Percentiles rank a stretch among this genome's conserved stretches.
phyloP scores from a whole-genome alignment of 2,888 invertebrate species.

The Pollenia griseotomentosa region DNA sequence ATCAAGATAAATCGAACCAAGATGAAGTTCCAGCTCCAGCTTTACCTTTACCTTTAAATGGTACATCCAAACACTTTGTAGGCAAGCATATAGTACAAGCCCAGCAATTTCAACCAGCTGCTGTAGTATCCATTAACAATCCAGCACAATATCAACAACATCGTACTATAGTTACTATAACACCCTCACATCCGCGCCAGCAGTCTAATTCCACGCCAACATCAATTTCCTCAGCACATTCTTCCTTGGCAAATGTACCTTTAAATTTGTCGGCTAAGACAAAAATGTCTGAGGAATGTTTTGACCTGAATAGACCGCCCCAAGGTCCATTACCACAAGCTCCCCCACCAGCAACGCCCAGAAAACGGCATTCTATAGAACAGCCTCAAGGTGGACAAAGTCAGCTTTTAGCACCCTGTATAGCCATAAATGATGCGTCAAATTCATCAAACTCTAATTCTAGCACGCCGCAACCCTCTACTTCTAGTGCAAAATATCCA shows the following conservation, averaged over 20 bases:
- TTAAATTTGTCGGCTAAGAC: constrained; percentile 71
- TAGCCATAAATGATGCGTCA: constrained; percentile 68
- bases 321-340: constrained; percentile 80
- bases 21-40: constrained; percentile 60
- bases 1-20: constrained; percentile 48
- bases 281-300: constrained; percentile 47
- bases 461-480: constrained; percentile 47
- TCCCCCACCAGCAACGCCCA: constrained; percentile 69
- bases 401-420: constrained; percentile 14
- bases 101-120: constrained; percentile 18
- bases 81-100: constrained; percentile 41
- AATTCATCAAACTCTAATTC: constrained; percentile 71
- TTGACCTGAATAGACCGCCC: constrained; percentile 77
- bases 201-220: constrained; percentile 35
- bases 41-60: constrained; percentile 75
- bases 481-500: constrained; percentile 80
- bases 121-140: constrained; percentile 23
- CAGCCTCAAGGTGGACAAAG: constrained; percentile 53
- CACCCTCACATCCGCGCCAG: constrained; percentile 42
- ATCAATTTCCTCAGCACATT: constrained; percentile 10
- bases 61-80: constrained; percentile 77
- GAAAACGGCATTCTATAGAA: constrained; percentile 78
- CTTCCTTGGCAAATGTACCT: constrained; percentile 70
- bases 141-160: constrained; percentile 45
- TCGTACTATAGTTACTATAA: constrained; percentile 59